A percentile compares a stretch with the other conserved stretches of the same genome.
Conservation (phyloP, 2,797 vertebrate genomes). For the Astyanax mexicanus region DNA sequence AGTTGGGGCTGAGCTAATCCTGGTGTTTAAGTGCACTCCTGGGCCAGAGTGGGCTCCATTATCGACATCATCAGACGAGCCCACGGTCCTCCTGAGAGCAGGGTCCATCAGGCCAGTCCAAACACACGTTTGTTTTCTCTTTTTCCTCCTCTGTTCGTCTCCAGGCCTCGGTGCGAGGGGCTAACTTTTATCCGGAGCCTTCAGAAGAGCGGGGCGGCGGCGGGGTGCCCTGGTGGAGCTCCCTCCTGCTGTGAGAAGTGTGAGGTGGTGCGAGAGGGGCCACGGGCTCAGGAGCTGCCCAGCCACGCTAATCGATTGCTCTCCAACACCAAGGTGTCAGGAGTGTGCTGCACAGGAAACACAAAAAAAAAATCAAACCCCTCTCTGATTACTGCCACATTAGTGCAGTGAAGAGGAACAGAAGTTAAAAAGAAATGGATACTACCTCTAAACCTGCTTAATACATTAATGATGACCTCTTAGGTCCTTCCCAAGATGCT, state of each 20-base stretch:
- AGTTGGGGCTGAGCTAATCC: slow-evolving; percentile 48
- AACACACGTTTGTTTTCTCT: slow-evolving; percentile 65
- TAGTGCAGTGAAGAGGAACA: slow-evolving; percentile 72
- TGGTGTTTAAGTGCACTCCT: slow-evolving; percentile 64
- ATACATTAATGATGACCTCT: slow-evolving; percentile 84
- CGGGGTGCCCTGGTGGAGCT: slow-evolving; percentile 65
- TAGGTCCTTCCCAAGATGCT: slow-evolving; percentile 73
- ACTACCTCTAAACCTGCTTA: slow-evolving; percentile 79
- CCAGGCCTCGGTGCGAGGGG: slow-evolving; percentile 58
- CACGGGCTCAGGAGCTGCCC: slow-evolving; percentile 32
- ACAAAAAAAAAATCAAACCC: slow-evolving; percentile 69
- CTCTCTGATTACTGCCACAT: slow-evolving; percentile 78
- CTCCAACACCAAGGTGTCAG: slow-evolving; percentile 45
- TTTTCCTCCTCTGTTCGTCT: slow-evolving; percentile 52
- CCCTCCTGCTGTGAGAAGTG: slow-evolving; percentile 67
- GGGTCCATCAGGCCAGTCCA: slow-evolving; percentile 70
- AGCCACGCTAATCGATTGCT: slow-evolving; percentile 36
- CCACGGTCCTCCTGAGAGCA: slow-evolving; percentile 67
- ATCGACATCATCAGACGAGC: slow-evolving; percentile 72
- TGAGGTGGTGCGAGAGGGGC: slow-evolving; percentile 25
- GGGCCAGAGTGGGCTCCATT: slow-evolving; percentile 60
- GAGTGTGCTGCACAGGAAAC: slow-evolving; percentile 28
- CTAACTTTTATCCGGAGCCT: slow-evolving; percentile 74
- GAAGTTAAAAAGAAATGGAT: slow-evolving; percentile 74
- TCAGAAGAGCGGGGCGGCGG: slow-evolving; percentile 60